Evolutionary conservation across 2,888 invertebrate genomes (phyloP).

Genomic region (Eupithecia tripunctaria): DNA sequence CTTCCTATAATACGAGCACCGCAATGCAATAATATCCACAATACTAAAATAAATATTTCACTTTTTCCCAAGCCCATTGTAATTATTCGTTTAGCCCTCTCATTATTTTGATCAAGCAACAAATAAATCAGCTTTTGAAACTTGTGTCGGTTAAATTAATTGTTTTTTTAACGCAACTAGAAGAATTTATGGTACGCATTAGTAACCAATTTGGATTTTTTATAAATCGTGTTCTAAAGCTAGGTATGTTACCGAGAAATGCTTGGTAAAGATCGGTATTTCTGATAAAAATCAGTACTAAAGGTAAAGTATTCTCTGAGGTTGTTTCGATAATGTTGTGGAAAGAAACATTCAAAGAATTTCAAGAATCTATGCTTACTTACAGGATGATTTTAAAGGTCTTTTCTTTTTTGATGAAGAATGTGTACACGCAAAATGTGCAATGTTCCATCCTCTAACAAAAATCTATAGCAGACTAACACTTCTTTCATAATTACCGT

Average conservation of each 20-base stretch:
- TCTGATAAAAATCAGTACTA: constrained; percentile 35
- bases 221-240: constrained; percentile 39
- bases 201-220: constrained; percentile 45
- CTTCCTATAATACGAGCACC: not conserved
- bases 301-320: constrained; percentile 29
- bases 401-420: not conserved
- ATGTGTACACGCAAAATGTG: not conserved
- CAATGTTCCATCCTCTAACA: not conserved
- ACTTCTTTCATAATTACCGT: not conserved
- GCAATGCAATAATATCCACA: not conserved
- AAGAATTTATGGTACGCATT: constrained; percentile 34
- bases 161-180: constrained; percentile 30
- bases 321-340: constrained; percentile 23
- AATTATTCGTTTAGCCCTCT: not conserved
- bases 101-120: constrained; percentile 15
- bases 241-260: constrained; percentile 44
- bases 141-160: constrained; percentile 22
- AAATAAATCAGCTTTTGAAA: constrained; percentile 25
- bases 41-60: not conserved
- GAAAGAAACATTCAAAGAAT: constrained; percentile 13
- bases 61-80: not conserved
- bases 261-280: constrained; percentile 40
- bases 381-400: not conserved
- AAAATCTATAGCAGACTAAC: not conserved
- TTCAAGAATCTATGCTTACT: not conserved